Evolutionary conservation across 2,113 vertebrate species (phyloP).

Genomic region (Zapornia atra): DNA sequence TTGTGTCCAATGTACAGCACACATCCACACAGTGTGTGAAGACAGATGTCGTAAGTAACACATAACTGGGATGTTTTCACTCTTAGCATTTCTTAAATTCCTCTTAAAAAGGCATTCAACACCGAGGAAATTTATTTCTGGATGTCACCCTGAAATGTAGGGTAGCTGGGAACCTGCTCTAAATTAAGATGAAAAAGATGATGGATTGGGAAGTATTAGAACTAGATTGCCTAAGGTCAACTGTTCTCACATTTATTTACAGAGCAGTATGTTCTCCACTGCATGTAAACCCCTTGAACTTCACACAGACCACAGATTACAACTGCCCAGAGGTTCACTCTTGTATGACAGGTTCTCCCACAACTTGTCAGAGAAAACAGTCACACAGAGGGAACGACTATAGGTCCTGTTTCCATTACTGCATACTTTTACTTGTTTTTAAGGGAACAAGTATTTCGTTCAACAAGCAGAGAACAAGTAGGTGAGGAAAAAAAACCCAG

Average conservation of each 20-base stretch:
- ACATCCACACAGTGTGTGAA: neutral
- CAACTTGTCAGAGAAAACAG: neutral
- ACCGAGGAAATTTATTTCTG: neutral
- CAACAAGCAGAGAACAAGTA: neutral
- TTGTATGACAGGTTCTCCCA: neutral
- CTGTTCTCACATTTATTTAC: neutral
- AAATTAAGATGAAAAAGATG: slow-evolving; percentile 26
- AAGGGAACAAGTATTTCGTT: neutral
- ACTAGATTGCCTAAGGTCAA: slow-evolving; percentile 15
- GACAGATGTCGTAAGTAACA: neutral
- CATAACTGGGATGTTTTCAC: neutral
- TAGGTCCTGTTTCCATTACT: neutral
- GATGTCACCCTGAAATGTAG: neutral
- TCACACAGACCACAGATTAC: neutral
- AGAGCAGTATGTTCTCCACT: neutral
- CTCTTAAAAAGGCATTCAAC: neutral
- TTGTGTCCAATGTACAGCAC: neutral
- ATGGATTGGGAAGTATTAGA: slow-evolving; percentile 41
- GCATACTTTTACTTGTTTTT: neutral
- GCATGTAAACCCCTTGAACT: neutral
- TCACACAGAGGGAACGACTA: neutral
- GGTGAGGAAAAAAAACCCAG: neutral
- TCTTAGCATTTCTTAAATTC: neutral
- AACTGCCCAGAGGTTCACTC: neutral
- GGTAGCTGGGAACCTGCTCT: neutral